These are phyloP conservation scores for Netelia inedita DNA, from an alignment of 2,888 invertebrate species.

Conservation along the genomic window DNA sequence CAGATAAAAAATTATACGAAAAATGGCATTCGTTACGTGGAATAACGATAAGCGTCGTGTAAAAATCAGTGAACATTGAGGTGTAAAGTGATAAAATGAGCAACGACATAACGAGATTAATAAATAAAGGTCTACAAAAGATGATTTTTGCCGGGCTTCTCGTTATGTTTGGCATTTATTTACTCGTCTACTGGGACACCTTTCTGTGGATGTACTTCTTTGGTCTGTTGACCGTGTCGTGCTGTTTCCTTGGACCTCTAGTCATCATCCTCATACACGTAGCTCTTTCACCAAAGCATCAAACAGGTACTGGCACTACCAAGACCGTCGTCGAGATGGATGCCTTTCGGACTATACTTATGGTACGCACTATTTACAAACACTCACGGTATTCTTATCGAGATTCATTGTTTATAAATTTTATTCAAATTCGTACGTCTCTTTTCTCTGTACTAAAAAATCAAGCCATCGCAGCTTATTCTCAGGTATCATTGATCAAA, in stretches of 20 bases:
- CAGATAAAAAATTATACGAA: constrained; percentile 17
- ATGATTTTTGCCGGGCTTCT: constrained; percentile 62
- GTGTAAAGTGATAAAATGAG: constrained; percentile 18
- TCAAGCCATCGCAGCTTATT: not conserved
- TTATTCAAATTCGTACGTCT: not conserved
- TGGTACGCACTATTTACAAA: constrained; percentile 85
- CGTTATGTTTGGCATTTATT: constrained; percentile 66
- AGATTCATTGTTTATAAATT: not conserved
- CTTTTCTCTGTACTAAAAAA: not conserved
- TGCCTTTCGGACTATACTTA: constrained; percentile 87
- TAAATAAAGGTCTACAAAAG: constrained; percentile 57
- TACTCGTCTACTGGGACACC: constrained; percentile 75
- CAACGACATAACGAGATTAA: constrained; percentile 24
- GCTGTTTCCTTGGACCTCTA: constrained; percentile 83
- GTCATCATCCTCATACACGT: constrained; percentile 88
- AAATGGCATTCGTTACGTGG: constrained; percentile 9
- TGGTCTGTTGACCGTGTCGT: constrained; percentile 79
- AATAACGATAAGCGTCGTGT: constrained; percentile 25
- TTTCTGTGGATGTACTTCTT: constrained; percentile 78
- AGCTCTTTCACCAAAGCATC: constrained; percentile 88
- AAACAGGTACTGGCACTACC: constrained; percentile 88
- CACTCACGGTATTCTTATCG: not conserved
- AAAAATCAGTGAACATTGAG: constrained; percentile 1
- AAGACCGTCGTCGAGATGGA: constrained; percentile 88
- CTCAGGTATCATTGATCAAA: not conserved